Percentiles rank a stretch among this genome's conserved stretches.
Evolutionary conservation across 2,797 vertebrate species (phyloP).

Genomic region (Valencia hispanica): DNA sequence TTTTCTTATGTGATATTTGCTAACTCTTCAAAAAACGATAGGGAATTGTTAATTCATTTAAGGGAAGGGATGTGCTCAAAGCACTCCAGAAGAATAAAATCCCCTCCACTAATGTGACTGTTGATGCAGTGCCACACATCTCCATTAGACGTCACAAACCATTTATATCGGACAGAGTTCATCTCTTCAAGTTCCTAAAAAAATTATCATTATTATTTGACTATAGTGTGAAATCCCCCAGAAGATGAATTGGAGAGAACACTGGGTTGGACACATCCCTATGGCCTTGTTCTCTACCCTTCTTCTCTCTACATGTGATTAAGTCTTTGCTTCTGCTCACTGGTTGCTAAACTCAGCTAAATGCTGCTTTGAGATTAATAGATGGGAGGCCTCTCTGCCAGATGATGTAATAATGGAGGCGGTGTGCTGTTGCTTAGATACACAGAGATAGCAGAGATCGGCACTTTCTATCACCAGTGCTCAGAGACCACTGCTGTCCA

Average conservation of each 20-base stretch:
- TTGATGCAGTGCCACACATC: slow-evolving; percentile 17
- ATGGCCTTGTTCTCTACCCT: slow-evolving; percentile 21
- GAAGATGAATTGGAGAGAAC: neutral
- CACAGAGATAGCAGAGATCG: slow-evolving; percentile 49
- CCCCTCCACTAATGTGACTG: neutral
- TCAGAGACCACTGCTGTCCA: slow-evolving; percentile 40
- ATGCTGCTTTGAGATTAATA: slow-evolving; percentile 70
- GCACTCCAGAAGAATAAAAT: neutral
- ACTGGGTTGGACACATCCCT: neutral
- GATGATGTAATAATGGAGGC: slow-evolving; percentile 73
- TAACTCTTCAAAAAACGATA: neutral
- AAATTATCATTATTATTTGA: neutral
- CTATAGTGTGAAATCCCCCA: slow-evolving; percentile 11
- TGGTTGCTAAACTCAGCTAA: slow-evolving; percentile 57
- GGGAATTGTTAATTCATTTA: slow-evolving; percentile 1
- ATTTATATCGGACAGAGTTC: slow-evolving; percentile 3
- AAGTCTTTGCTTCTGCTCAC: slow-evolving; percentile 51
- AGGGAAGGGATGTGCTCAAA: neutral
- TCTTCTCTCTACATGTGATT: slow-evolving; percentile 42
- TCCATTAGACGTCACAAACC: slow-evolving; percentile 5
- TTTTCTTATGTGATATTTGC: neutral
- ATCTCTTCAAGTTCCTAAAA: neutral
- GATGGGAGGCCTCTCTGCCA: slow-evolving; percentile 60
- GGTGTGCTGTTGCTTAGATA: slow-evolving; percentile 76
- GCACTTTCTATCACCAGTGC: slow-evolving; percentile 49